A percentile compares a stretch with the other conserved stretches of the same genome.
Conservation (phyloP, 1,140 invertebrate genomes). For the Dendroctonus ponderosae region DNA sequence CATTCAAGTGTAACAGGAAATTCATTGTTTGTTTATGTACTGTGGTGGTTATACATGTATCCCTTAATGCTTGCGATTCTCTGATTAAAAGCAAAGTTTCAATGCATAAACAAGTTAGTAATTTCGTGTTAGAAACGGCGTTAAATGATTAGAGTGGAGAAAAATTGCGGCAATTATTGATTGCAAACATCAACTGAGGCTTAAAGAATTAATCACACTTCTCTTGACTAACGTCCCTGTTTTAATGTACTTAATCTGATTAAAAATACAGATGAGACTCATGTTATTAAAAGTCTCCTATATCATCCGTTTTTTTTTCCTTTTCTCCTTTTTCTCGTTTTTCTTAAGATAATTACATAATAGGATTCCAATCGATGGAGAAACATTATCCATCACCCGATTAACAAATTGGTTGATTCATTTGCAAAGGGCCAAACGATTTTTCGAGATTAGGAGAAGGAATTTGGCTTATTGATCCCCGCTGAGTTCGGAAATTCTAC, state of each 20-base stretch:
- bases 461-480: constrained; percentile 29
- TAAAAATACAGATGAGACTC: no score
- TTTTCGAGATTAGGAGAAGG: constrained; percentile 19
- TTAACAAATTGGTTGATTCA: constrained; percentile 23
- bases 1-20: background rate
- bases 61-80: background rate
- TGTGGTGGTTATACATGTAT: background rate
- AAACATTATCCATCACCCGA: constrained; percentile 19
- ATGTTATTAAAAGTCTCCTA: no score
- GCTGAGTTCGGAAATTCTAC: constrained; percentile 20
- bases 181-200: no score
- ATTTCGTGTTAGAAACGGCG: background rate
- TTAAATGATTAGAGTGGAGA: background rate
- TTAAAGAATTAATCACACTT: no score
- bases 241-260: no score
- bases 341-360: constrained; percentile 6
- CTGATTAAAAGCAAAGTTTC: constrained; percentile 1
- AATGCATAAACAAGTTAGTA: no score
- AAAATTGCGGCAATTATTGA: no score
- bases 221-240: no score
- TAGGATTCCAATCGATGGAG: constrained; percentile 12
- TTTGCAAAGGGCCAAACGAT: constrained; percentile 14
- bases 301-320: background rate
- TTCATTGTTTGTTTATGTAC: no score
- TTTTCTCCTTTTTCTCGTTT: constrained; percentile 1